These are phyloP conservation scores for Resseliella maxima DNA, from an alignment of 2,888 invertebrate genomes.

Conservation along the genomic window DNA sequence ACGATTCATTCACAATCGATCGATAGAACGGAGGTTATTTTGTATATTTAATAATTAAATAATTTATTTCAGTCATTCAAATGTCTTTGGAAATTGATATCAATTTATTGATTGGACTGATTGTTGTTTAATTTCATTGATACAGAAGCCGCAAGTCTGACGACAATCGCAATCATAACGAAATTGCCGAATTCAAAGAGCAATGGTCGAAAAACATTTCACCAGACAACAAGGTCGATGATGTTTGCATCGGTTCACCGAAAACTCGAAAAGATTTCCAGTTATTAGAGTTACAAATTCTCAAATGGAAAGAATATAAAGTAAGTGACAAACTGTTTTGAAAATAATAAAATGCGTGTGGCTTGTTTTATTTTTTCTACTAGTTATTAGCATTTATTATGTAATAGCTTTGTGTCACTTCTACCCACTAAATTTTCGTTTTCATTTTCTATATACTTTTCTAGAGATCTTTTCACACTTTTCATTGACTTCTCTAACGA, in stretches of 20 bases:
- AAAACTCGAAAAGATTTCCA: slow-evolving; percentile 79
- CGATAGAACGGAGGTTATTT: slow-evolving; percentile 68
- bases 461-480: background rate
- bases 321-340: slow-evolving; percentile 7
- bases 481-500: too few species aligned
- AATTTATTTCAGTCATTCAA: background rate
- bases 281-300: slow-evolving; percentile 73
- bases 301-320: slow-evolving; percentile 63
- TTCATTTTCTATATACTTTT: too few species aligned
- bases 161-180: slow-evolving; percentile 70
- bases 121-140: background rate
- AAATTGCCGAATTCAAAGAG: slow-evolving; percentile 66
- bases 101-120: background rate
- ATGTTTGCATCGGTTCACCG: slow-evolving; percentile 77
- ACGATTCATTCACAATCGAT: slow-evolving; percentile 69
- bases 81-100: background rate
- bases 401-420: too few species aligned
- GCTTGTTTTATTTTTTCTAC: too few species aligned
- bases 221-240: background rate
- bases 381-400: too few species aligned
- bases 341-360: too few species aligned
- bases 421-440: too few species aligned
- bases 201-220: slow-evolving; percentile 71
- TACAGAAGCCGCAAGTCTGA: slow-evolving; percentile 61
- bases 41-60: background rate